Conservation (phyloP, 2,797 vertebrate genomes). For the Peromyscus nudipes region DNA sequence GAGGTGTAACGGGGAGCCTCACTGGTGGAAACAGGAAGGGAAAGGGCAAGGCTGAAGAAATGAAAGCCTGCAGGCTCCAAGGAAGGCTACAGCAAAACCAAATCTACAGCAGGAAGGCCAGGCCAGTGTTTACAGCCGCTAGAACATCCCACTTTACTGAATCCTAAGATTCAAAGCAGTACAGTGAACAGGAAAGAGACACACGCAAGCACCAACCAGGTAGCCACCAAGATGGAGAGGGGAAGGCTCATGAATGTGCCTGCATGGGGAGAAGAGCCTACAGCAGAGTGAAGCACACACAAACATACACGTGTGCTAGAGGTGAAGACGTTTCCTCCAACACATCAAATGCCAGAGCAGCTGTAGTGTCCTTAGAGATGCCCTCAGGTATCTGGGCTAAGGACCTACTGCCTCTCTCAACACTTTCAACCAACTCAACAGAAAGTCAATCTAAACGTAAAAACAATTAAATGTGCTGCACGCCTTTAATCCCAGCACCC, state of each 20-base stretch:
- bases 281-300: not conserved
- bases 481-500: not conserved
- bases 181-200: not conserved
- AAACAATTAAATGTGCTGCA: not conserved
- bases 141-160: slow-evolving; percentile 90
- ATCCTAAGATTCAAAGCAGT: not conserved
- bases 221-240: not conserved
- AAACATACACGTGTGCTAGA: not conserved
- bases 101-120: slow-evolving; percentile 94
- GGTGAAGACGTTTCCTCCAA: not conserved
- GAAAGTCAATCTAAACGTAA: slow-evolving; percentile 17
- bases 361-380: not conserved
- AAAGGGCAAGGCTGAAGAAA: slow-evolving; percentile 94
- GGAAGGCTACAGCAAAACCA: slow-evolving; percentile 92
- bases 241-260: not conserved
- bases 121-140: slow-evolving; percentile 93
- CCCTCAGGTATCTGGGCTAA: not conserved
- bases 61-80: slow-evolving; percentile 93
- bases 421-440: not conserved
- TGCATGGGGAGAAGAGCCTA: not conserved
- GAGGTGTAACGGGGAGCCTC: slow-evolving; percentile 93
- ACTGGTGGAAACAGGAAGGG: slow-evolving; percentile 93
- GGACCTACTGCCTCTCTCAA: not conserved
- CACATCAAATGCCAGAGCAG: not conserved
- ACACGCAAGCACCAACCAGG: not conserved